Evolutionary conservation across 2,113 vertebrate species (phyloP), one percentile per base, ranked within the genome.

Genomic region (Takifugu flavidus): DNA sequence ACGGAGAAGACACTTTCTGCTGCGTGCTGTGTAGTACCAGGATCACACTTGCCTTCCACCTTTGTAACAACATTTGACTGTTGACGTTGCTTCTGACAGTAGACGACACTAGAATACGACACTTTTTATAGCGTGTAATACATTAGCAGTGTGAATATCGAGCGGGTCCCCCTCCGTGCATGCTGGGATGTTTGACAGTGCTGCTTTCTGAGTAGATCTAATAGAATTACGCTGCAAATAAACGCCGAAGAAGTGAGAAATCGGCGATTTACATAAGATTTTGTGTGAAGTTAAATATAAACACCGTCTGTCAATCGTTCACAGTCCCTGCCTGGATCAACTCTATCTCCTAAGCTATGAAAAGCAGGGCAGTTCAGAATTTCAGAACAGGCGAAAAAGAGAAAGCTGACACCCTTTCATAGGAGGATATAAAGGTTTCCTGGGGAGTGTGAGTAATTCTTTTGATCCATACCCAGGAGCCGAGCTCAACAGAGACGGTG

Each of bases 371-470:
- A 10, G 43, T 42, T 27, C 1, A 43, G 44, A 49, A 44, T 53
- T 60, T n/a, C 13, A 52, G 51, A 4, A 20, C 52, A 39, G 49
- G 7, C 55, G 58, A 29, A 62, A 60, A 62, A 49, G 20, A 27
- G 58, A 65, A 65, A 64, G 70, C 39, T 25, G 25, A 79, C 47
- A 67, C 59, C 50, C 50, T 63, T 59, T 49, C 43, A 67, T 74
- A 0, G 27, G 6, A 11, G 59, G 53, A 51, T 29, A 0, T 65
- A 15, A 47, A 50, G 53, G 65, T 65, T 46, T 65, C 55, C 57
- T 54, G 58, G 25, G 57, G 67, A 63, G 70, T 66, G 47, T 14
- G 64, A 77, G 50, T 14, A 61, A 62, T 63, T 51, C 26, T 51
- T 76, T 58, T 74, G 67, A 72, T 79, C 59, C 27, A 3, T 34